A percentile compares a stretch with the other conserved stretches of the same genome.
These are phyloP conservation scores for Sicus ferrugineus DNA, from an alignment of 2,888 invertebrate species.

Conservation along the genomic window DNA sequence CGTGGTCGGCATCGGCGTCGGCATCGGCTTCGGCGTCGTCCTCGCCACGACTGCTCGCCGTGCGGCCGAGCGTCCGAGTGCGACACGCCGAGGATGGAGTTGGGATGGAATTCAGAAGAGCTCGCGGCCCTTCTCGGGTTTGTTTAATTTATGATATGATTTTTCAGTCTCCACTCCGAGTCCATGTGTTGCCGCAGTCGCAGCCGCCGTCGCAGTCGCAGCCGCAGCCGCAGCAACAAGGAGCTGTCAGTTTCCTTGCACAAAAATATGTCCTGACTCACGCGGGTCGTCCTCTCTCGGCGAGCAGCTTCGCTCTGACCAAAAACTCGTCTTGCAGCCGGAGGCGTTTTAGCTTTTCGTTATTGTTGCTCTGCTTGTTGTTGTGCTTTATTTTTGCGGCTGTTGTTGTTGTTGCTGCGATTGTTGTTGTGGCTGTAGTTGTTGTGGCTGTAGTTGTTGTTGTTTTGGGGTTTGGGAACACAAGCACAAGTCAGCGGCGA, in stretches of 20 bases:
- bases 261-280: constrained; percentile 31
- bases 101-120: constrained; percentile 23
- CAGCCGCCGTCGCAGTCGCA: too few species aligned
- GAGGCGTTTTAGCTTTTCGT: constrained; percentile 16
- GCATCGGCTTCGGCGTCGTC: neutral
- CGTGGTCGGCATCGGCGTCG: neutral
- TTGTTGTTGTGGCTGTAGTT: constrained; percentile 25
- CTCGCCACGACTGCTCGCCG: constrained; percentile 14
- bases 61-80: neutral
- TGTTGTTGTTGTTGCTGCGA: constrained; percentile 7
- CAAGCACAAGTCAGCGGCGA: neutral
- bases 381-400: constrained; percentile 9
- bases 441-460: constrained; percentile 14
- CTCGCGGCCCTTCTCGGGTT: constrained; percentile 36
- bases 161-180: constrained; percentile 26
- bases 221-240: constrained; percentile 44
- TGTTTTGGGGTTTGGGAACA: constrained; percentile 2
- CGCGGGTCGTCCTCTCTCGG: constrained; percentile 47
- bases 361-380: constrained; percentile 17
- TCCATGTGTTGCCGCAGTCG: constrained; percentile 4
- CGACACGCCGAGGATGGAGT: constrained; percentile 22
- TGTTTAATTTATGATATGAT: constrained; percentile 41
- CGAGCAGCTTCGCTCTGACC: constrained; percentile 48
- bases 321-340: constrained; percentile 25
- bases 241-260: constrained; percentile 56